Evolutionary conservation across 2,113 vertebrate species (phyloP), one percentile per base, ranked within the genome.

Genomic region (Cacatua alba): DNA sequence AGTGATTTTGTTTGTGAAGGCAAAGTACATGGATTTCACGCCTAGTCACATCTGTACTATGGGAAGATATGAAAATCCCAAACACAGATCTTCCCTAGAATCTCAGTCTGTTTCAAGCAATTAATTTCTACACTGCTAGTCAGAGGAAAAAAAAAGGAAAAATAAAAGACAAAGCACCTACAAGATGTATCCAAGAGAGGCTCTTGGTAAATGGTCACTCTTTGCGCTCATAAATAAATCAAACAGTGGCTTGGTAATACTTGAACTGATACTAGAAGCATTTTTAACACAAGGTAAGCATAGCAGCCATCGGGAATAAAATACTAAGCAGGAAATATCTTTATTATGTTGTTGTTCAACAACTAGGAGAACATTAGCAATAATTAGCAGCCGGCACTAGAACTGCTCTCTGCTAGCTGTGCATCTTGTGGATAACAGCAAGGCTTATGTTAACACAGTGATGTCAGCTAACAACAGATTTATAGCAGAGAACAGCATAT

Each of bases 401-500:
- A 94, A 63, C 41, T 70, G 39, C 37, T 87, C 24, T 80, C 67
- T 69, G 49, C 37, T 91, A 88, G 77, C 71, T 16, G 18, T 74
- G 52, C 69, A 57, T 75, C 80, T 79, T 84, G 86, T 49, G 63
- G 57, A 14, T 60, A 89, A 70, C 49, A 88, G 72, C 44, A 69
- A 86, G 37, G 65, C 41, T 72, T 67, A 33, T 11, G 79, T 82
- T 52, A 91, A 76, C 29, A 91, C 64, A 69, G 21, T 49, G 29
- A 85, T 49, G 84, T 81, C 76, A 68, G 63, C 7, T 53, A 37
- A 75, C 3, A 1, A 72, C 85, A 96, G 53, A 37, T 93, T 90
- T 71, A 76, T 8, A 94, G 90, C 90, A 79, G 53, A 88, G 77
- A 86, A 71, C 29, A 94, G 86, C 92, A 79, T 69, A 79, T 60